Evolutionary conservation across 2,888 invertebrate genomes (phyloP).

Genomic region (Oithona nana): DNA sequence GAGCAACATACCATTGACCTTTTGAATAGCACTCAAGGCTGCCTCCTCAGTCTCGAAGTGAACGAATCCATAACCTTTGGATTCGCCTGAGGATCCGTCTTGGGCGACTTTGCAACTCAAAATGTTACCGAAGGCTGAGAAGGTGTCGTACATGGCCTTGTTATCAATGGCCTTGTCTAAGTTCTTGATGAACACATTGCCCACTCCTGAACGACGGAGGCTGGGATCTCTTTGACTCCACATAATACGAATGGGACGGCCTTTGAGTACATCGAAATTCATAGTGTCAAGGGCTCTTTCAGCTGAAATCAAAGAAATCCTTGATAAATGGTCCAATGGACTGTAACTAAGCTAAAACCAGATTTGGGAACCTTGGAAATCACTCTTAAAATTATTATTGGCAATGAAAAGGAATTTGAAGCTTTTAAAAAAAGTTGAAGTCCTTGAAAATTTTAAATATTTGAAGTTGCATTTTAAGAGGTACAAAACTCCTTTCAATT

Average conservation of each 20-base stretch:
- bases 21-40: slow-evolving; percentile 90
- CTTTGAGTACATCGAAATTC: slow-evolving; percentile 96
- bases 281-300: slow-evolving; percentile 97
- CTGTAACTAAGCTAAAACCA: neutral
- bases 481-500: too few relatives aligned
- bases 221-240: slow-evolving; percentile 99
- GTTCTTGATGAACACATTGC: slow-evolving; percentile 99
- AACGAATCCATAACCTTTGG: slow-evolving; percentile 94
- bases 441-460: too few relatives aligned
- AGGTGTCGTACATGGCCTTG: slow-evolving; percentile 40
- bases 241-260: slow-evolving; percentile 97
- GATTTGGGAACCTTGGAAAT: neutral
- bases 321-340: neutral
- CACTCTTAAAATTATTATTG: too few relatives aligned
- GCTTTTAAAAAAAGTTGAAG: too few relatives aligned
- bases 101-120: slow-evolving; percentile 49
- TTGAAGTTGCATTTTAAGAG: too few relatives aligned
- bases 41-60: slow-evolving; percentile 98
- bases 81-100: slow-evolving; percentile 81
- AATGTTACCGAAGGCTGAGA: slow-evolving; percentile 39
- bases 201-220: slow-evolving; percentile 90
- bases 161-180: slow-evolving; percentile 76
- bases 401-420: too few relatives aligned
- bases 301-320: slow-evolving; percentile 38
- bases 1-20: slow-evolving; percentile 95